Evolutionary conservation across 2,797 vertebrate genomes (phyloP), one percentile per base, ranked within the genome.

Genomic region (Aldrovandia affinis): DNA sequence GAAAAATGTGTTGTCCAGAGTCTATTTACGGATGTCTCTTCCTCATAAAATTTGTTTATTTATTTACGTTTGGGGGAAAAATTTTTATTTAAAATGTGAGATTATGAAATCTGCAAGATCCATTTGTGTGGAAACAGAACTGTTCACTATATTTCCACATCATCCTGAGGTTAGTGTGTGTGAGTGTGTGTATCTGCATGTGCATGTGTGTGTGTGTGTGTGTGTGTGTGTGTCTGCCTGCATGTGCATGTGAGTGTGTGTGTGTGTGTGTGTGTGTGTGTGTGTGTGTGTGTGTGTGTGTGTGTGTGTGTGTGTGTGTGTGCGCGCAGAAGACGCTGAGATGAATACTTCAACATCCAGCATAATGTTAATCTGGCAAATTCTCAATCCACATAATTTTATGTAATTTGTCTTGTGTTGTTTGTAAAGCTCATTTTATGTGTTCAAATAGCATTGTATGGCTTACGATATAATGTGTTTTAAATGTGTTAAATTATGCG

Each of bases 401-500:
- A 7, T 70, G 39, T 73, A 33, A 33, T 20, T 73, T 73, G 12
- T 73, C 20, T 30, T 65, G 12, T 65, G 61, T 33, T 28, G 12
- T 28, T 10, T 65, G 63, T 59, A 59, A 59, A 65, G 63, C 3
- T 15, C 68, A 39, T 39, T 33, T 36, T 36, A 68, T 30, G 65
- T 68, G 65, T 81, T 80, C 83, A 81, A 89, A 90, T 78, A 36
- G 33, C 44, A 87, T 86, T 88, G 89, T 55, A 93, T 93, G 92
- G 81, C 81, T 81, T 83, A 81, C 81, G 52, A 84, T 83, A 52
- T 84, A 59, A 82, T 85, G 88, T 90, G 89, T 86, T 95, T 94
- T 96, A 96, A 95, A 96, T 95, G 92, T 94, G 94, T 93, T 94
- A 95, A 93, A 96, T 93, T 95, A 87, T 95, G 91, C 94, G 96